phyloP scores from a whole-genome alignment of 2,797 vertebrate species.

The Coilia nasus region DNA sequence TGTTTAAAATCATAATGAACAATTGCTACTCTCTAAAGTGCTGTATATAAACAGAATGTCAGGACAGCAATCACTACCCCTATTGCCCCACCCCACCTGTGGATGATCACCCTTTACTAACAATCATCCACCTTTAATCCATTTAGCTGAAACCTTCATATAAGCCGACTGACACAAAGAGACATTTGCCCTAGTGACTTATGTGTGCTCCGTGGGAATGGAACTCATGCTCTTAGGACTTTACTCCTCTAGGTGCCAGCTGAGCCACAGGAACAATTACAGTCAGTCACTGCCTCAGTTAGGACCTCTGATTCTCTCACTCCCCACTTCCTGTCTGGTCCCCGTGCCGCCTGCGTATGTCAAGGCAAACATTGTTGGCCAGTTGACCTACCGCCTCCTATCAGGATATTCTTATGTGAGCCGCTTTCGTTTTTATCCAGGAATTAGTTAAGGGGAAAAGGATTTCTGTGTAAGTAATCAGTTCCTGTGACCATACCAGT shows the following conservation, averaged over 20 bases:
- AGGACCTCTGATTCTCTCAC: not conserved
- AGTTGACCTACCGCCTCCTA: not conserved
- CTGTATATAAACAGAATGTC: no score
- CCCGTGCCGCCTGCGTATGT: not conserved
- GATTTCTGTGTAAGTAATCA: not conserved
- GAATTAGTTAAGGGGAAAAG: not conserved
- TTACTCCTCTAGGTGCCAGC: no score
- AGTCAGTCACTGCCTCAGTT: not conserved
- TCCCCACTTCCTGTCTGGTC: not conserved
- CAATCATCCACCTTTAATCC: not conserved
- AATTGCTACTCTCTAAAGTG: no score
- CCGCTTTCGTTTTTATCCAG: not conserved
- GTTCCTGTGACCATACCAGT: conserved; percentile 17
- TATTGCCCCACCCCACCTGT: no score
- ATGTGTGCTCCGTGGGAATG: no score
- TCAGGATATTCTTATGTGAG: not conserved
- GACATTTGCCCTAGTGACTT: no score
- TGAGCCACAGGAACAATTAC: not conserved
- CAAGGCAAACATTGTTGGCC: not conserved
- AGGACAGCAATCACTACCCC: no score
- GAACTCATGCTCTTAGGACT: no score
- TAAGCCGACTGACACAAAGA: no score
- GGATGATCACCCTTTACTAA: not conserved
- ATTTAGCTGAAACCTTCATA: not conserved
- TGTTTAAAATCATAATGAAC: no score